Evolutionary conservation across 2,113 vertebrate genomes (phyloP).

Genomic region (Cryptotis parvus): DNA sequence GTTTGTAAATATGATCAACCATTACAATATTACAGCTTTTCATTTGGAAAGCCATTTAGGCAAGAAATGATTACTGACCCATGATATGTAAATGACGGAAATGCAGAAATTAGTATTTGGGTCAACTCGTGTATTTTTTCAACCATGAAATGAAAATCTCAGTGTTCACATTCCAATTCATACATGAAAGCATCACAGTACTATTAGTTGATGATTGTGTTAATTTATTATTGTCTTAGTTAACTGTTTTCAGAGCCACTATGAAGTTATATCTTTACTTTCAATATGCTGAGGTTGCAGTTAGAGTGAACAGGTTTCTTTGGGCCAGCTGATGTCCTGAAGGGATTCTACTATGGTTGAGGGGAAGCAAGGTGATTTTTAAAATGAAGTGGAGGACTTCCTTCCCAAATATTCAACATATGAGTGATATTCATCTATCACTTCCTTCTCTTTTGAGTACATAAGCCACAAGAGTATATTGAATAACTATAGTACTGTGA

Average conservation of each 20-base stretch:
- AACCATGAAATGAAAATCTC: conserved; percentile 90
- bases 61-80: conserved; percentile 89
- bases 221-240: conserved; percentile 87
- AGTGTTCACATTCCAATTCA: conserved; percentile 86
- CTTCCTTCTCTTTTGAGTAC: conserved; percentile 9
- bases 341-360: neutral
- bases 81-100: conserved; percentile 88
- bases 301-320: neutral
- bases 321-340: conserved; percentile 18
- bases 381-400: neutral
- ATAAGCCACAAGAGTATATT: neutral
- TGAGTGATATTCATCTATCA: neutral
- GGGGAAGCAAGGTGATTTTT: neutral
- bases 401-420: neutral
- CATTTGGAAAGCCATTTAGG: conserved; percentile 88
- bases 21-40: conserved; percentile 86
- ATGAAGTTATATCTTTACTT: conserved; percentile 59
- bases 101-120: conserved; percentile 90
- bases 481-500: neutral
- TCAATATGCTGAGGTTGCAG: neutral
- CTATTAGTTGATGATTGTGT: conserved; percentile 84
- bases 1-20: conserved; percentile 88
- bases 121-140: conserved; percentile 89
- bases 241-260: conserved; percentile 77
- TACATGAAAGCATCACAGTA: conserved; percentile 84